A percentile compares a stretch with the other conserved stretches of the same genome.
phyloP scores from a whole-genome alignment of 2,888 invertebrate species.

The Thera obeliscata region DNA sequence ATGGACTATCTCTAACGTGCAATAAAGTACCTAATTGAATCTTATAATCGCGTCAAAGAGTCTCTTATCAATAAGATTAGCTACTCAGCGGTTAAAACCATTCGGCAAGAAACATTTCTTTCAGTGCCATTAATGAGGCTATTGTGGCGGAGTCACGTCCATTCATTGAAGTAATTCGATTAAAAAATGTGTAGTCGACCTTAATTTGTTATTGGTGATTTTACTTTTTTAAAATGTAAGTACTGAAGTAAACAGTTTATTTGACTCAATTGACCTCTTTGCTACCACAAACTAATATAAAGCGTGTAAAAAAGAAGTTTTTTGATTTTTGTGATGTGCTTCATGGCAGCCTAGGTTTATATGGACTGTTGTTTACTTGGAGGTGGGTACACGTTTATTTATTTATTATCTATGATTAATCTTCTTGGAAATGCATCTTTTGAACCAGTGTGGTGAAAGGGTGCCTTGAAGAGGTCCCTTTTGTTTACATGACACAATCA shows the following conservation, averaged over 20 bases:
- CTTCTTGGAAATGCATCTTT: too few relatives aligned
- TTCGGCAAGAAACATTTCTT: constrained; percentile 65
- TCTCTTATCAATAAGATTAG: constrained; percentile 79
- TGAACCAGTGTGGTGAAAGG: too few relatives aligned
- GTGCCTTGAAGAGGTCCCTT: too few relatives aligned
- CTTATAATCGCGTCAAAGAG: constrained; percentile 66
- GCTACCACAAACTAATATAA: neutral
- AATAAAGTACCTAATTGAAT: constrained; percentile 48
- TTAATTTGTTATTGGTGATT: constrained; percentile 3
- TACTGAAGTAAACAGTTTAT: neutral
- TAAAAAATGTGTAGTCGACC: constrained; percentile 19
- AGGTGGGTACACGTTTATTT: too few relatives aligned
- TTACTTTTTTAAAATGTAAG: constrained; percentile 20
- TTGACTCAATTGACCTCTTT: neutral
- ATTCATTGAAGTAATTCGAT: constrained; percentile 6
- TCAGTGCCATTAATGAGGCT: constrained; percentile 67
- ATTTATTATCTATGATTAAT: too few relatives aligned
- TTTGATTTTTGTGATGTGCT: too few relatives aligned
- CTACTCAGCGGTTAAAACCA: constrained; percentile 67
- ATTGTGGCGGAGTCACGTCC: constrained; percentile 48
- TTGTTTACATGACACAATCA: too few relatives aligned
- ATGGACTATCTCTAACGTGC: neutral
- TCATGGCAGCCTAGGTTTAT: too few relatives aligned
- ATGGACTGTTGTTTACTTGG: too few relatives aligned
- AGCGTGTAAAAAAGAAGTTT: too few relatives aligned